Conservation (phyloP, 2,888 invertebrate genomes). For the Drosophila austrosaltans region DNA sequence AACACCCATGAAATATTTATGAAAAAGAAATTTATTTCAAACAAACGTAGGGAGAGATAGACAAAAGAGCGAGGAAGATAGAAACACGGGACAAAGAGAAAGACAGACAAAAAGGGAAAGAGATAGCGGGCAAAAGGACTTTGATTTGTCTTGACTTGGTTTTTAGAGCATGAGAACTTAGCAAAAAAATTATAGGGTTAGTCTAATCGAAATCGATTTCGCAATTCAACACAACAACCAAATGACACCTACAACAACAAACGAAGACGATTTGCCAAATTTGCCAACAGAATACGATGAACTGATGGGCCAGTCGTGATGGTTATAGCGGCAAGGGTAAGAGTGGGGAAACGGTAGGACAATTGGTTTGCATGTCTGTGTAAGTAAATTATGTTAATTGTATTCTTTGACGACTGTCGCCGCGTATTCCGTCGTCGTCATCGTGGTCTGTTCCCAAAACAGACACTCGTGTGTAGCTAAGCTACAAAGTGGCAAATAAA, state of each 20-base stretch:
- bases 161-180: slow-evolving; percentile 12
- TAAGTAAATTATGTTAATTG: slow-evolving; percentile 76
- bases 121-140: slow-evolving; percentile 5
- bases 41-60: neutral
- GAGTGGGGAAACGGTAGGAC: slow-evolving; percentile 3
- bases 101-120: slow-evolving; percentile 5
- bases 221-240: slow-evolving; percentile 35
- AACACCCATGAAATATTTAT: slow-evolving; percentile 48
- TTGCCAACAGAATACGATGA: slow-evolving; percentile 61
- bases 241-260: slow-evolving; percentile 38
- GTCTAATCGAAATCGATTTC: slow-evolving; percentile 63
- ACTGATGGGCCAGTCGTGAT: slow-evolving; percentile 50
- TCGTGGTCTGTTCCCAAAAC: slow-evolving; percentile 6
- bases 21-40: slow-evolving; percentile 29
- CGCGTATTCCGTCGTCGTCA: slow-evolving; percentile 1
- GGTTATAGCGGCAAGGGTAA: slow-evolving; percentile 15
- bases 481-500: neutral
- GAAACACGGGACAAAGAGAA: neutral
- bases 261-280: slow-evolving; percentile 69
- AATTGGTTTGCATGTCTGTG: slow-evolving; percentile 53
- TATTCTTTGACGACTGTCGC: slow-evolving; percentile 61
- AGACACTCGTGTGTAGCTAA: neutral
- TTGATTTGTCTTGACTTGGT: slow-evolving; percentile 2
- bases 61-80: neutral
- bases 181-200: slow-evolving; percentile 42